A percentile compares a stretch with the other conserved stretches of the same genome.
These are phyloP conservation scores for Ataeniobius toweri DNA, from an alignment of 2,797 vertebrate genomes.

Conservation along the genomic window DNA sequence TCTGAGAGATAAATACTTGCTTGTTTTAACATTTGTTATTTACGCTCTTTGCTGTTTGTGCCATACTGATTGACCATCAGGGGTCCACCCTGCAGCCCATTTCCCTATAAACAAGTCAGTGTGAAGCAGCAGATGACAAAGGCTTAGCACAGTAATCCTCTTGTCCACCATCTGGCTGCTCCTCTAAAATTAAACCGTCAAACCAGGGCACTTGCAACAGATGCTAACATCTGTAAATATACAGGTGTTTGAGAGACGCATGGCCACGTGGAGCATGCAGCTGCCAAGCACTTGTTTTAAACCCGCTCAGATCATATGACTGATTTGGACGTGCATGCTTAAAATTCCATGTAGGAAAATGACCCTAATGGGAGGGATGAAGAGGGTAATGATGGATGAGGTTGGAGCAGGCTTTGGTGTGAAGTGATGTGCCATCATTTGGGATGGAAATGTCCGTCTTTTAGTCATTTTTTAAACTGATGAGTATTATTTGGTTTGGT, in stretches of 20 bases:
- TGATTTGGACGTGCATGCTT: conserved; percentile 30
- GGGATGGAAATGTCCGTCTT: conserved; percentile 55
- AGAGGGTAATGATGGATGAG: conserved; percentile 62
- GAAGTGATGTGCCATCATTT: conserved; percentile 49
- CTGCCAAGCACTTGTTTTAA: conserved; percentile 38
- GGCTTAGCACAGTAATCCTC: conserved; percentile 84
- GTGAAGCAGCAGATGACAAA: conserved; percentile 79
- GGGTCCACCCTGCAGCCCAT: conserved; percentile 58
- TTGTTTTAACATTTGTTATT: conserved; percentile 13
- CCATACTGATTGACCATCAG: conserved; percentile 22
- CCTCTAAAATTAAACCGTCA: conserved; percentile 76
- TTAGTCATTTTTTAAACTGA: conserved; percentile 62
- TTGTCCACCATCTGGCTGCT: conserved; percentile 83
- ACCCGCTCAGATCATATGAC: conserved; percentile 29
- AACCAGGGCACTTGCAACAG: conserved; percentile 76
- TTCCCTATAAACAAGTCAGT: conserved; percentile 56
- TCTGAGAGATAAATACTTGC: conserved; percentile 15
- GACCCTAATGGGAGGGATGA: conserved; percentile 48
- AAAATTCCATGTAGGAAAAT: conserved; percentile 20
- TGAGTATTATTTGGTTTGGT: conserved; percentile 52
- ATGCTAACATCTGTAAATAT: conserved; percentile 77
- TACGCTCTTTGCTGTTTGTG: conserved; percentile 15
- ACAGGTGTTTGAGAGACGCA: conserved; percentile 65
- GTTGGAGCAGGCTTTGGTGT: conserved; percentile 46
- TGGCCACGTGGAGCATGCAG: conserved; percentile 29